Conservation (phyloP, 2,113 vertebrate species). For the Pseudopodoces humilis region DNA sequence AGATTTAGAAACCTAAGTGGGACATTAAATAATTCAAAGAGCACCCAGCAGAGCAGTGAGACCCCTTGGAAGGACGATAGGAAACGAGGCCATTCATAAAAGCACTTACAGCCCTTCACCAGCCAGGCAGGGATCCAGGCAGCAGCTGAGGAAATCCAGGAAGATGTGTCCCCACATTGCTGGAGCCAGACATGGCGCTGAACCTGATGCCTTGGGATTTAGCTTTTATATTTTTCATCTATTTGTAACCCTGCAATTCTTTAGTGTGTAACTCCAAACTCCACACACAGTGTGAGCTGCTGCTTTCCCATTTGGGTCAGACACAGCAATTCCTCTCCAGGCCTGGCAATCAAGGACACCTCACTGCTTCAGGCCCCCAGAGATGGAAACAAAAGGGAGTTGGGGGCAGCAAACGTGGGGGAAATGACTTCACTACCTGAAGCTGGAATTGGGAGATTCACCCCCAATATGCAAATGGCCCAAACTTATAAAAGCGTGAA, state of each 20-base stretch:
- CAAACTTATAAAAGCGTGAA: not conserved
- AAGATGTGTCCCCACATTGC: rapidly evolving
- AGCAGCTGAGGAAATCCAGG: not conserved
- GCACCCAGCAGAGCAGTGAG: not conserved
- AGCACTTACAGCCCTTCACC: not conserved
- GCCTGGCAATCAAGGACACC: not conserved
- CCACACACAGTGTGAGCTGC: not conserved
- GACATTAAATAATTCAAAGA: not conserved
- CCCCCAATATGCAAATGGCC: not conserved
- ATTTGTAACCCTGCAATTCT: not conserved
- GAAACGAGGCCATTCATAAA: not conserved
- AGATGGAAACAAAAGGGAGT: not conserved
- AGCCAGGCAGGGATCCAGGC: not conserved
- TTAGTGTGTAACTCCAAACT: rapidly evolving
- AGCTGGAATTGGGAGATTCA: not conserved
- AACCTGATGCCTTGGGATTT: not conserved
- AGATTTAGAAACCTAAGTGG: not conserved
- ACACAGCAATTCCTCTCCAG: not conserved
- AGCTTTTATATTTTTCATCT: not conserved
- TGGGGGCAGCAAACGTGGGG: not conserved
- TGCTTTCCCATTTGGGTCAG: not conserved
- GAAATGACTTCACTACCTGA: not conserved
- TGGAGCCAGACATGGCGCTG: rapidly evolving
- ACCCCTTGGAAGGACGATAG: rapidly evolving
- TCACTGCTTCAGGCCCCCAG: not conserved